Evolutionary conservation across 30 jellyfish, hydroid and myxozoan genomes (phyloP).

Genomic region (Aurelia coerulea): DNA sequence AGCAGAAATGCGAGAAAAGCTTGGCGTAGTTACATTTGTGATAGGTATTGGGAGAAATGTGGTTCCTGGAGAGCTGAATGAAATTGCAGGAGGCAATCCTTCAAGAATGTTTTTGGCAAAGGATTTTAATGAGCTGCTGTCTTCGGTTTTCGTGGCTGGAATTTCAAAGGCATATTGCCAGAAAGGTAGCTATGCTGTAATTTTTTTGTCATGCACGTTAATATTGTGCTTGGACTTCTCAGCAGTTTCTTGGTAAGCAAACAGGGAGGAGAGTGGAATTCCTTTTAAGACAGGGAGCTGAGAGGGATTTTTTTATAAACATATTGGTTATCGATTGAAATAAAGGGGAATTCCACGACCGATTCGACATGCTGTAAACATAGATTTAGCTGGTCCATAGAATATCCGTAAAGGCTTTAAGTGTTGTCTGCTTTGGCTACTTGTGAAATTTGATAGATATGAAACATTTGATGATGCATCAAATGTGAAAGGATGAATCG

Average conservation of each 20-base stretch:
- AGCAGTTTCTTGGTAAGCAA: no score
- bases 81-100: conserved; percentile 54
- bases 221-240: no score
- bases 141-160: conserved; percentile 45
- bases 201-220: no score
- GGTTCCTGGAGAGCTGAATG: conserved; percentile 62
- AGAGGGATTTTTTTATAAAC: neutral
- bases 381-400: neutral
- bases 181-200: conserved; percentile 13
- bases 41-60: conserved; percentile 82
- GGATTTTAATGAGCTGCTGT: conserved; percentile 60
- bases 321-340: conserved; percentile 32
- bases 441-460: no score
- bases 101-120: conserved; percentile 60
- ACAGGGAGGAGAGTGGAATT: no score
- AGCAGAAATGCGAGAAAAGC: conserved; percentile 49
- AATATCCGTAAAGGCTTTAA: neutral
- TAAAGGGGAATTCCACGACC: neutral
- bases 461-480: no score
- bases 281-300: no score
- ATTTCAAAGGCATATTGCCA: conserved; percentile 41
- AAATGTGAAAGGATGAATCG: no score
- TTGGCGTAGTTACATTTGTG: conserved; percentile 52
- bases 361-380: no score
- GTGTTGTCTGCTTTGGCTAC: no score